Evolutionary conservation across 2,797 vertebrate genomes (phyloP).

Genomic region (Spondyliosoma cantharus): DNA sequence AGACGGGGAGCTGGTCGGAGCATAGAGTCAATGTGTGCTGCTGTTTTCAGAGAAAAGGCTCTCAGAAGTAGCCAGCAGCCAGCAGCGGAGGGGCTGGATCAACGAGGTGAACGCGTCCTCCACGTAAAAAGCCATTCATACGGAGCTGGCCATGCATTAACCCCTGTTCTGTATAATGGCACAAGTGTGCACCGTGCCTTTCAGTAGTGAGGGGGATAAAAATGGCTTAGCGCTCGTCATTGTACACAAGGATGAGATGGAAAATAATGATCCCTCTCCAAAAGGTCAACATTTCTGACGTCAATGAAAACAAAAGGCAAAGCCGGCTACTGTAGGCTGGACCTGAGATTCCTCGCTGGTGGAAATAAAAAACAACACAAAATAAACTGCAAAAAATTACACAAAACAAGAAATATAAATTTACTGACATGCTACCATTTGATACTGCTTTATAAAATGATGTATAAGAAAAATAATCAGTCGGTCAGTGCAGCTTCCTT

Average conservation of each 20-base stretch:
- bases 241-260: constrained; percentile 79
- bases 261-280: constrained; percentile 81
- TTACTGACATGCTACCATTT: constrained; percentile 11
- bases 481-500: neutral
- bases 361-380: constrained; percentile 2
- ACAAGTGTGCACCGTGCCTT: constrained; percentile 67
- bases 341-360: constrained; percentile 30
- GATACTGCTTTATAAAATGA: neutral
- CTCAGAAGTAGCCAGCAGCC: constrained; percentile 32
- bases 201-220: constrained; percentile 70
- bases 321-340: constrained; percentile 56
- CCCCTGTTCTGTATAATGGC: constrained; percentile 78
- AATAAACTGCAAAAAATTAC: constrained; percentile 19
- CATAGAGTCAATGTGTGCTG: constrained; percentile 10
- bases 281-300: constrained; percentile 86
- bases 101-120: constrained; percentile 69
- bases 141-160: constrained; percentile 80
- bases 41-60: constrained; percentile 65
- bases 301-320: constrained; percentile 82
- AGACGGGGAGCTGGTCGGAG: constrained; percentile 15
- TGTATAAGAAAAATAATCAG: constrained; percentile 5
- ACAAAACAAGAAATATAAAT: constrained; percentile 2
- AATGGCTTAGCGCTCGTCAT: constrained; percentile 74
- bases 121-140: constrained; percentile 69
- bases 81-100: constrained; percentile 34